A percentile compares a stretch with the other conserved stretches of the same genome.
Evolutionary conservation across 2,113 vertebrate species (phyloP).

Genomic region (Psittacara wagleri): DNA sequence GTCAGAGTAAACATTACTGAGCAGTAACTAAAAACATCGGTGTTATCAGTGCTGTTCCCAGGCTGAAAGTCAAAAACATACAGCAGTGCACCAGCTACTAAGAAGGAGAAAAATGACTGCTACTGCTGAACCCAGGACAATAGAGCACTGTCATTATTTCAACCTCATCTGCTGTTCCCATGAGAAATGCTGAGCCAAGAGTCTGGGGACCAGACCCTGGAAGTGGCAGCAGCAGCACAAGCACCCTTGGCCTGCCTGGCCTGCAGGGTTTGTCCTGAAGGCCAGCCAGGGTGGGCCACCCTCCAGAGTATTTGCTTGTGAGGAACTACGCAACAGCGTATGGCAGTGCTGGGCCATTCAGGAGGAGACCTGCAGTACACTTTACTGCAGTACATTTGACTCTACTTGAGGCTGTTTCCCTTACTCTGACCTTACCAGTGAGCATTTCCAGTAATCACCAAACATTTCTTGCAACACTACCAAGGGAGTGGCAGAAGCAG

Average conservation of each 20-base stretch:
- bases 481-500: neutral
- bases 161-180: neutral
- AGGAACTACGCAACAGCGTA: neutral
- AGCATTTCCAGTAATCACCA: neutral
- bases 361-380: neutral
- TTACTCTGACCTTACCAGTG: neutral
- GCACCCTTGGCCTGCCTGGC: neutral
- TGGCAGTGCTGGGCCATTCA: neutral
- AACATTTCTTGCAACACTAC: neutral
- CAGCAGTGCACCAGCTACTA: no score
- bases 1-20: no score
- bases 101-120: no score
- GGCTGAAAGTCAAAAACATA: no score
- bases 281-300: neutral
- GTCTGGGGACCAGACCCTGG: neutral
- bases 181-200: neutral
- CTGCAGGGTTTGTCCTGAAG: neutral
- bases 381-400: neutral
- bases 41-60: no score
- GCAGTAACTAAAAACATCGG: no score
- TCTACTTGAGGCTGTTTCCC: neutral
- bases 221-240: neutral
- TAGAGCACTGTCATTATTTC: neutral
- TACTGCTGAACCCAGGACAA: no score
- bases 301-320: neutral